Percentiles rank a stretch among this genome's conserved stretches.
Evolutionary conservation across 1,140 invertebrate genomes (phyloP).

Genomic region (Drosophila suzukii): DNA sequence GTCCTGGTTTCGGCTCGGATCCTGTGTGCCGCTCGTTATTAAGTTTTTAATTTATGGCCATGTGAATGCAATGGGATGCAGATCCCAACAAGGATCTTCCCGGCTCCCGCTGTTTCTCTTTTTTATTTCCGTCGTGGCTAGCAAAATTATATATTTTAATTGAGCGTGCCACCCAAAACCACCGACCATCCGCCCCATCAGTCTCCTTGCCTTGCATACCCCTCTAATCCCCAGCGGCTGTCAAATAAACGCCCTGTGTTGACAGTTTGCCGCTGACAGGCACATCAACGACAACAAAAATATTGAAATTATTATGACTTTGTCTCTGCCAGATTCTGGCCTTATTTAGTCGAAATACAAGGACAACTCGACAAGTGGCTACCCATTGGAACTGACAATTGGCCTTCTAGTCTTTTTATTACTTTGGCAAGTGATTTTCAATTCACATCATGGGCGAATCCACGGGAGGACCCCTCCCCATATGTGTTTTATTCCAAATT

Average conservation of each 20-base stretch:
- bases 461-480: too few relatives aligned
- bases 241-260: constrained; percentile 62
- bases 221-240: constrained; percentile 64
- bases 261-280: constrained; percentile 65
- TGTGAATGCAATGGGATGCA: constrained; percentile 64
- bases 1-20: constrained; percentile 65
- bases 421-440: too few relatives aligned
- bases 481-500: too few relatives aligned
- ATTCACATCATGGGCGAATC: too few relatives aligned
- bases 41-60: constrained; percentile 83
- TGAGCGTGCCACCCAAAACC: constrained; percentile 50
- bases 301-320: constrained; percentile 81
- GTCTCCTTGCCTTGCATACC: neutral
- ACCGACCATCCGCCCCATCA: constrained; percentile 3
- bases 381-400: neutral
- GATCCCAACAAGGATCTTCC: constrained; percentile 35
- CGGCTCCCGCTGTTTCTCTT: constrained; percentile 7
- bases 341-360: neutral
- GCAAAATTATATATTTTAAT: constrained; percentile 83
- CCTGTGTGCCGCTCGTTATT: constrained; percentile 72
- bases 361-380: neutral
- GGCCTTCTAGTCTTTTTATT: too few relatives aligned
- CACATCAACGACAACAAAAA: constrained; percentile 59
- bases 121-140: constrained; percentile 44
- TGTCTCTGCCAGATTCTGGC: constrained; percentile 41